Evolutionary conservation across 2,113 vertebrate species (phyloP).

Genomic region (Macaca nemestrina): DNA sequence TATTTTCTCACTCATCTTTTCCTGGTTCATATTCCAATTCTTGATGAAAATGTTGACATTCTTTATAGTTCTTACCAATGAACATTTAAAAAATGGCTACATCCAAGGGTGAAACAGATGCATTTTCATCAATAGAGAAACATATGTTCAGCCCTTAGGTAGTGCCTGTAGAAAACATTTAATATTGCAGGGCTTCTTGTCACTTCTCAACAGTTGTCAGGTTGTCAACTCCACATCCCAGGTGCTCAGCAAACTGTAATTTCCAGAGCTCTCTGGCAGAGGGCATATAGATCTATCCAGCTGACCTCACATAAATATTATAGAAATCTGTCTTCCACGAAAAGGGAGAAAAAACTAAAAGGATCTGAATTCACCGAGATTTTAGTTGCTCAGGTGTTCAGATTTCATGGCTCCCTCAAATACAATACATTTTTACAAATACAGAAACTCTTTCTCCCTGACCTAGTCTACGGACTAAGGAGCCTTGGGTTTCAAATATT

Average conservation of each 20-base stretch:
- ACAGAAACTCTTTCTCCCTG: not conserved
- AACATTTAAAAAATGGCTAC: not conserved
- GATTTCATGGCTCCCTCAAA: not conserved
- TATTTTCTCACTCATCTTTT: not conserved
- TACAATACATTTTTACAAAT: not conserved
- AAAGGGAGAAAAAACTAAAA: not conserved
- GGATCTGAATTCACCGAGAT: not conserved
- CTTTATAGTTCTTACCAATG: not conserved
- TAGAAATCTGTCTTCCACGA: not conserved
- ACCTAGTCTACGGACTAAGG: not conserved
- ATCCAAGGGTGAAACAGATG: not conserved
- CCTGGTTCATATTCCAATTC: not conserved
- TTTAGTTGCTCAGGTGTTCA: not conserved
- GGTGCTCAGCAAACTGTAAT: slow-evolving; percentile 47
- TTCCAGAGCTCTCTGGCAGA: slow-evolving; percentile 28
- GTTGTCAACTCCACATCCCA: slow-evolving; percentile 25
- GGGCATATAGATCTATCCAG: not conserved
- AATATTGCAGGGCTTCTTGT: slow-evolving; percentile 41
- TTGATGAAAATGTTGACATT: not conserved
- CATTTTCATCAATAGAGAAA: slow-evolving; percentile 25
- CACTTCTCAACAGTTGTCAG: slow-evolving; percentile 37
- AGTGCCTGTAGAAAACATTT: slow-evolving; percentile 9
- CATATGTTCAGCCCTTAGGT: slow-evolving; percentile 32
- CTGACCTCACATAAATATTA: slow-evolving; percentile 29
- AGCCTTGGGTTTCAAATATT: not conserved